phyloP scores from a whole-genome alignment of 2,888 invertebrate genomes.

The Ceramica pisi region DNA sequence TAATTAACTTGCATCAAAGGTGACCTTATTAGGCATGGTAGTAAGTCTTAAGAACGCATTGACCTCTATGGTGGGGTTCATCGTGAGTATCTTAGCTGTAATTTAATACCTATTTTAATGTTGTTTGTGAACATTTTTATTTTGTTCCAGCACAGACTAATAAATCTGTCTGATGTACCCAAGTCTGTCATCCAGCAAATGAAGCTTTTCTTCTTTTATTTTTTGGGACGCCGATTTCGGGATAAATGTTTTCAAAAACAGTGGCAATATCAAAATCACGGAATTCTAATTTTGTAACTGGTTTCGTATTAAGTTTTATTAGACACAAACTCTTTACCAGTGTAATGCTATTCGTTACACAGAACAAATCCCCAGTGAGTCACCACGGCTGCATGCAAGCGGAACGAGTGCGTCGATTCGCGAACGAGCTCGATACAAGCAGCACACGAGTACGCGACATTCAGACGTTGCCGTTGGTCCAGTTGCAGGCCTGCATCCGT shows the following conservation, averaged over 20 bases:
- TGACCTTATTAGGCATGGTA: conserved; percentile 40
- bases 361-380: conserved; percentile 67
- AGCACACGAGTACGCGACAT: conserved; percentile 58
- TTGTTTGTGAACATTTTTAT: conserved; percentile 32
- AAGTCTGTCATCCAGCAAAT: conserved; percentile 23
- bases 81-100: conserved; percentile 37
- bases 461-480: conserved; percentile 58
- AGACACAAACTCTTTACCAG: conserved; percentile 24
- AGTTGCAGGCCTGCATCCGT: conserved; percentile 76
- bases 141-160: conserved; percentile 16
- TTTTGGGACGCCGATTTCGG: background rate
- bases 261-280: background rate
- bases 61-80: conserved; percentile 49
- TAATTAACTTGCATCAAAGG: conserved; percentile 43
- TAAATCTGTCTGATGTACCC: conserved; percentile 31
- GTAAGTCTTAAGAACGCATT: conserved; percentile 44
- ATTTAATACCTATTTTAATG: conserved; percentile 48
- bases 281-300: conserved; percentile 8
- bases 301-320: conserved; percentile 14
- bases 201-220: background rate
- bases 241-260: background rate
- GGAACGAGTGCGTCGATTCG: conserved; percentile 69
- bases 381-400: conserved; percentile 69
- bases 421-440: conserved; percentile 56
- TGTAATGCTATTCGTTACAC: conserved; percentile 42